phyloP scores from a whole-genome alignment of 2,888 invertebrate species.

The Drosophila demipolita region DNA sequence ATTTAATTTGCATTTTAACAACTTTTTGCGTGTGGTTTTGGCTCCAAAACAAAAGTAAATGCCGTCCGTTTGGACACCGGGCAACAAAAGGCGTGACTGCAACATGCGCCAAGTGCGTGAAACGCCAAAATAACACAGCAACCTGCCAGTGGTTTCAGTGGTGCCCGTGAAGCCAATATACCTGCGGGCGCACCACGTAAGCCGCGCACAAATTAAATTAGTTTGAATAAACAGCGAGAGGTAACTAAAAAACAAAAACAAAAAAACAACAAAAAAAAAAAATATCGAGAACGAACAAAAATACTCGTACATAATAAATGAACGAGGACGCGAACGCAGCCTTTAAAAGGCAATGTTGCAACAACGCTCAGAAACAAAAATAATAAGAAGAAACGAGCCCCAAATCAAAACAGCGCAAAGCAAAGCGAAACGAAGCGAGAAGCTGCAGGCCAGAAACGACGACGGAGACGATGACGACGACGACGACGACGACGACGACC shows the following conservation, averaged over 20 bases:
- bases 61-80: conserved; percentile 54
- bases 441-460: conserved; percentile 36
- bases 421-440: conserved; percentile 25
- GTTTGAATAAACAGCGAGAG: conserved; percentile 79
- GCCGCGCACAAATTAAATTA: conserved; percentile 78
- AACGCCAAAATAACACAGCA: conserved; percentile 78
- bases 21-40: conserved; percentile 80
- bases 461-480: neutral
- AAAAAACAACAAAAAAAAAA: conserved; percentile 22
- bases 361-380: conserved; percentile 20
- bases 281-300: conserved; percentile 46
- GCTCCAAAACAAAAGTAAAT: conserved; percentile 26
- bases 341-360: conserved; percentile 65
- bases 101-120: conserved; percentile 81
- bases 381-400: conserved; percentile 57
- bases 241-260: conserved; percentile 42
- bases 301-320: conserved; percentile 74
- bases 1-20: conserved; percentile 83
- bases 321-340: conserved; percentile 73
- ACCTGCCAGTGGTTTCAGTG: conserved; percentile 64
- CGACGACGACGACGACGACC: conserved; percentile 25
- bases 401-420: conserved; percentile 62
- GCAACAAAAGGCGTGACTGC: conserved; percentile 82
- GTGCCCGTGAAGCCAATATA: conserved; percentile 44
- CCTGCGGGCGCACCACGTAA: conserved; percentile 73